These are phyloP conservation scores for Odontophorus gujanensis DNA, from an alignment of 2,113 vertebrate species.

Conservation along the genomic window DNA sequence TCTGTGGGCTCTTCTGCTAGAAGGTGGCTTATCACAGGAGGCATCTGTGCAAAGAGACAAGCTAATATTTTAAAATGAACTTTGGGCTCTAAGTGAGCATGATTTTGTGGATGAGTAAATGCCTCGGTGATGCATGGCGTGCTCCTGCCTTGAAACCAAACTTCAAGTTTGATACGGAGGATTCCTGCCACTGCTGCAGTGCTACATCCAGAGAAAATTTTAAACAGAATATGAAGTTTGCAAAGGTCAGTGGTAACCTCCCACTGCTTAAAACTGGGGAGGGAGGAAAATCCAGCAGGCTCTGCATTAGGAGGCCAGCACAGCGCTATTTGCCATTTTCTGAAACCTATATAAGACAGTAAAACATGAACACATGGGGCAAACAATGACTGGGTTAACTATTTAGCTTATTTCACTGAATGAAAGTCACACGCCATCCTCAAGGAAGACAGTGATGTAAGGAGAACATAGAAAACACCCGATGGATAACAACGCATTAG, in stretches of 20 bases:
- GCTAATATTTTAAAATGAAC: not conserved
- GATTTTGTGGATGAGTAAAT: not conserved
- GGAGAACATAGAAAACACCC: conserved; percentile 21
- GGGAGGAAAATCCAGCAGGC: not conserved
- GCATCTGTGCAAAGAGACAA: not conserved
- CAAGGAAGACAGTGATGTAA: conserved; percentile 17
- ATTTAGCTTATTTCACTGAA: conserved; percentile 1
- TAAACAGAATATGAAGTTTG: not conserved
- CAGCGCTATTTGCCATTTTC: not conserved
- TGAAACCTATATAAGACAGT: not conserved
- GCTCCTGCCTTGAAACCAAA: not conserved
- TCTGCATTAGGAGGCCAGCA: not conserved
- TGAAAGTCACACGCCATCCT: not conserved
- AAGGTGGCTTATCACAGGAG: not conserved
- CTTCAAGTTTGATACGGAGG: not conserved
- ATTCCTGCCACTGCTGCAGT: not conserved
- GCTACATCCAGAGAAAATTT: not conserved
- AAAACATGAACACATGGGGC: not conserved
- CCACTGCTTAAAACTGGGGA: not conserved
- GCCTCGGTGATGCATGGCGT: not conserved
- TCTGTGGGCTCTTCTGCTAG: not conserved
- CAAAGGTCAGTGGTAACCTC: not conserved
- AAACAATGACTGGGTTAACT: not conserved
- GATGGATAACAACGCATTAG: not conserved
- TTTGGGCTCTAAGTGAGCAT: not conserved